Percentiles rank a stretch among this genome's conserved stretches.
These are phyloP conservation scores for Cottoperca gobio DNA, from an alignment of 2,797 vertebrate species.

Conservation along the genomic window DNA sequence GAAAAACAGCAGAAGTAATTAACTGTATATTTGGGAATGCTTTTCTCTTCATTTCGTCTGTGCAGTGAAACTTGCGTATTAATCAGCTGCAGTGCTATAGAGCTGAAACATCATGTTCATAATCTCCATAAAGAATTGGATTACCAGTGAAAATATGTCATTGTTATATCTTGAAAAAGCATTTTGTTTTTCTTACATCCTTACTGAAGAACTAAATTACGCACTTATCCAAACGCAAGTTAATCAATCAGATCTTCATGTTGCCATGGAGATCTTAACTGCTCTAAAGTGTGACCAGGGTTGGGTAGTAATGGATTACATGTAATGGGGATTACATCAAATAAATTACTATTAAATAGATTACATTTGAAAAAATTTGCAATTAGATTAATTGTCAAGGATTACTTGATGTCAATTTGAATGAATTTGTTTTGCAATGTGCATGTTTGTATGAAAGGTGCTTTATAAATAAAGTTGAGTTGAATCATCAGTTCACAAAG, in stretches of 20 bases:
- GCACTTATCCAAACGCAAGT: not conserved
- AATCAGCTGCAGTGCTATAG: not conserved
- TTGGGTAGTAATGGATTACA: too few relatives aligned
- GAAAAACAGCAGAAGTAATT: slow-evolving; percentile 25
- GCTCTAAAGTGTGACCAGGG: not conserved
- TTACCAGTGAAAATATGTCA: slow-evolving; percentile 5
- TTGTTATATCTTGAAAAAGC: not conserved
- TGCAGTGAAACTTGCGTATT: not conserved
- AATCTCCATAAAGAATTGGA: slow-evolving; percentile 37
- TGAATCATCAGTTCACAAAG: too few relatives aligned
- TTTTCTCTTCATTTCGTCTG: not conserved
- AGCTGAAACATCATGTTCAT: slow-evolving; percentile 21
- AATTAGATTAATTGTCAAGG: too few relatives aligned
- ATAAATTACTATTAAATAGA: too few relatives aligned
- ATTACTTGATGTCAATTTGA: too few relatives aligned
- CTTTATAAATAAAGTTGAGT: too few relatives aligned
- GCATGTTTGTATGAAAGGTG: too few relatives aligned
- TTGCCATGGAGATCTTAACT: not conserved
- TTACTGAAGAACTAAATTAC: not conserved
- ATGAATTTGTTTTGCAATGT: too few relatives aligned
- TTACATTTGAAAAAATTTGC: too few relatives aligned
- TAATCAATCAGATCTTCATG: not conserved
- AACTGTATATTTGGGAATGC: not conserved
- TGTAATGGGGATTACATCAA: too few relatives aligned
- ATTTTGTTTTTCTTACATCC: not conserved